Conservation (phyloP, 2,888 invertebrate genomes). For the Eurois occulta region DNA sequence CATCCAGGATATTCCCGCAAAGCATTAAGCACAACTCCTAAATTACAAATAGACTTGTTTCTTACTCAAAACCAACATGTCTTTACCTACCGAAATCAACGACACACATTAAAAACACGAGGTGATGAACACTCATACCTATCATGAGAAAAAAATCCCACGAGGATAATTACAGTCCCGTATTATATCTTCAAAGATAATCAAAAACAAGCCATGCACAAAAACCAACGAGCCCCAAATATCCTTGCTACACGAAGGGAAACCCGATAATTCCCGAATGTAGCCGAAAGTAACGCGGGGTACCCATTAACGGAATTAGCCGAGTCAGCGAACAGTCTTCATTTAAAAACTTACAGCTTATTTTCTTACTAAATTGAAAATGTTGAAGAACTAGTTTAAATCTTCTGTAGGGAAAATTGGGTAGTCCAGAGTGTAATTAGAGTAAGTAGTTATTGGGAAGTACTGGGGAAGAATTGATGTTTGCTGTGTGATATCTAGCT, state of each 20-base stretch:
- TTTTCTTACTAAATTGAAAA: constrained; percentile 72
- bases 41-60: not conserved
- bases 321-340: constrained; percentile 65
- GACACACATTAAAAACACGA: not conserved
- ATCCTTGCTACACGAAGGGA: constrained; percentile 19
- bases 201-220: constrained; percentile 38
- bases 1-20: no score
- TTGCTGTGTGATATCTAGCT: constrained; percentile 14
- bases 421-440: constrained; percentile 49
- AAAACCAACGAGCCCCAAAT: constrained; percentile 41
- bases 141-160: not conserved
- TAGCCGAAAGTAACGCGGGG: constrained; percentile 44
- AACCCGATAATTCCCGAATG: constrained; percentile 36
- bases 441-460: constrained; percentile 33
- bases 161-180: not conserved
- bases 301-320: constrained; percentile 69
- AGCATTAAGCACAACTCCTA: no score
- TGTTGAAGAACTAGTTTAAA: constrained; percentile 66
- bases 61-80: not conserved
- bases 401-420: constrained; percentile 45
- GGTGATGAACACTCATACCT: not conserved
- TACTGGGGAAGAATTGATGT: constrained; percentile 8
- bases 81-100: not conserved
- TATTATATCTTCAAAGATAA: constrained; percentile 37
- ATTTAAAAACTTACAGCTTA: constrained; percentile 66